Conservation (phyloP, 2,888 invertebrate species). For the Teleogryllus oceanicus region DNA sequence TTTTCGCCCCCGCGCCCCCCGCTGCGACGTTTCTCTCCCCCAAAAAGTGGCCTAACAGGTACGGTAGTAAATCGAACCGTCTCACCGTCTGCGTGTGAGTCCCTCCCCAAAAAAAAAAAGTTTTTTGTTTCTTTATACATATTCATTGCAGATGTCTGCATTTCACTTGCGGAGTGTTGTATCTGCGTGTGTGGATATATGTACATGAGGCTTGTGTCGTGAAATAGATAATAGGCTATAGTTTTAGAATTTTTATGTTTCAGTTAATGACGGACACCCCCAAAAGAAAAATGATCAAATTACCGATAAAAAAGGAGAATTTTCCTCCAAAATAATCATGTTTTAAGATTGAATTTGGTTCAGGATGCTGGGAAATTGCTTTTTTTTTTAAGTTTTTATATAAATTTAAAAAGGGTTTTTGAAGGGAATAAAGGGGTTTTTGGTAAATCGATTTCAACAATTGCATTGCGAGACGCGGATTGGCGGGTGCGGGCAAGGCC, state of each 20-base stretch:
- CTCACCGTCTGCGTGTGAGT: neutral
- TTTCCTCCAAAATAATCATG: neutral
- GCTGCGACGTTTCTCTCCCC: neutral
- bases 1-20: neutral
- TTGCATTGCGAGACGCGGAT: neutral
- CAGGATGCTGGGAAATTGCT: neutral
- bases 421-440: neutral
- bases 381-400: neutral
- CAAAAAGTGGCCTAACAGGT: conserved; percentile 3
- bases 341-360: neutral
- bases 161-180: conserved; percentile 4
- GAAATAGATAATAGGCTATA: neutral
- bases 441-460: neutral
- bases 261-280: neutral
- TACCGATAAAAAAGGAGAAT: neutral
- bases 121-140: conserved; percentile 8
- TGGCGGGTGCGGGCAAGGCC: neutral
- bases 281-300: neutral
- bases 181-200: conserved; percentile 6
- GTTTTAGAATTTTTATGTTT: conserved; percentile 1
- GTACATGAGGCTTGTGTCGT: conserved; percentile 18
- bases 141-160: conserved; percentile 3
- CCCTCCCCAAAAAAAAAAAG: neutral
- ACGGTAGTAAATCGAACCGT: neutral
- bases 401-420: neutral